Evolutionary conservation across 2,797 vertebrate genomes (phyloP).

Genomic region (Sebastes diploproa): DNA sequence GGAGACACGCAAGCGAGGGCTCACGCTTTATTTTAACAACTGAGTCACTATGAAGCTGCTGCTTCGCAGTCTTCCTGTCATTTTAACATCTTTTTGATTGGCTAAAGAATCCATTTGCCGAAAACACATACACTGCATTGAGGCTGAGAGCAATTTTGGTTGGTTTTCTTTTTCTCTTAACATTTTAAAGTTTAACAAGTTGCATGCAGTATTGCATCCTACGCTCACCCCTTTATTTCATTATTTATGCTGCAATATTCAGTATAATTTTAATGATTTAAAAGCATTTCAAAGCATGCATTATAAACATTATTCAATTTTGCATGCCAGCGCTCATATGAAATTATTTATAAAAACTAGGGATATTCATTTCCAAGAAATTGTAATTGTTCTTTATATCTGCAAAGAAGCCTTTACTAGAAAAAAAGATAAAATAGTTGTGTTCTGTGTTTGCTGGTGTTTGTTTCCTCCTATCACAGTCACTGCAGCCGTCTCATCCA

Average conservation of each 20-base stretch:
- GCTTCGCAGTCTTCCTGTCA: not conserved
- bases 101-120: not conserved
- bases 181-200: not conserved
- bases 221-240: not conserved
- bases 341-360: not conserved
- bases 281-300: not conserved
- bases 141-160: not conserved
- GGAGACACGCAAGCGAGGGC: not conserved
- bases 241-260: not conserved
- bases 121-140: not conserved
- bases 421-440: not conserved
- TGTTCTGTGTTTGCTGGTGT: not conserved
- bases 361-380: not conserved
- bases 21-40: not conserved
- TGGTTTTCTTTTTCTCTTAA: not conserved
- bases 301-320: not conserved
- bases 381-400: not conserved
- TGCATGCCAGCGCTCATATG: not conserved
- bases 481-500: not conserved
- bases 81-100: not conserved
- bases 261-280: not conserved
- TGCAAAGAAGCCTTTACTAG: not conserved
- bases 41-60: slow-evolving; percentile 7
- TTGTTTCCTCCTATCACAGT: not conserved
- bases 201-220: not conserved